phyloP scores from a whole-genome alignment of 1,140 invertebrate genomes.

The Oscheius sp. region DNA sequence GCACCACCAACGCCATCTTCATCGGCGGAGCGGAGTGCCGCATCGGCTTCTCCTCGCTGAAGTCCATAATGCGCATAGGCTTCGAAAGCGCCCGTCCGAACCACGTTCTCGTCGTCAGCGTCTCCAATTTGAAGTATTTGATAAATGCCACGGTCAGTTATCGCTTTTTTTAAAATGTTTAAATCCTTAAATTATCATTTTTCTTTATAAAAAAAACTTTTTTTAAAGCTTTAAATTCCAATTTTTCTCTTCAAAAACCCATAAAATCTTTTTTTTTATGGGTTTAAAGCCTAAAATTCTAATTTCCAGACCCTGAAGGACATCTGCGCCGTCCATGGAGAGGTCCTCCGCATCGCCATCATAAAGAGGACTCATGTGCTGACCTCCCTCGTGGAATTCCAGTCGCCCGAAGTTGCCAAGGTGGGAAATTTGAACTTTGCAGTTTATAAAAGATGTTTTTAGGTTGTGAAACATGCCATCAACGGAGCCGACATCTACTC shows the following conservation, averaged over 20 bases:
- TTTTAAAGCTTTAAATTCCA: conserved; percentile 10
- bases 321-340: conserved; percentile 87
- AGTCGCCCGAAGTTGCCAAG: conserved; percentile 87
- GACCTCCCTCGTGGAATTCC: conserved; percentile 99
- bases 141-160: conserved; percentile 86
- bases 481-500: conserved; percentile 98
- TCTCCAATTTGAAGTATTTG: conserved; percentile 93
- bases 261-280: conserved; percentile 44
- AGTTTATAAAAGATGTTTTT: not conserved
- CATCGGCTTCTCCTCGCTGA: conserved; percentile 65
- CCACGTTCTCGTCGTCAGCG: conserved; percentile 88
- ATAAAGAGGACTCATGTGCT: conserved; percentile 94
- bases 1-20: conserved; percentile 61
- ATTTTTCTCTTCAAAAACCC: conserved; percentile 2
- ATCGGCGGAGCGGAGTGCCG: conserved; percentile 61
- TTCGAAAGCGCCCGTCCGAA: conserved; percentile 68
- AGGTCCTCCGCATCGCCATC: conserved; percentile 95
- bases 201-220: conserved; percentile 13
- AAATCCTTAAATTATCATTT: conserved; percentile 11
- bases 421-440: conserved; percentile 68
- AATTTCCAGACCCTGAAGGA: conserved; percentile 63
- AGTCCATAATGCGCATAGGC: conserved; percentile 63
- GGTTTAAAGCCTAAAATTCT: conserved; percentile 71
- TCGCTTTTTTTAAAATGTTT: conserved; percentile 13
- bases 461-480: conserved; percentile 80